These are phyloP conservation scores for Ophiothrix spiculata DNA, from an alignment of 35 echinoderm and acorn worm genomes.

Conservation along the genomic window DNA sequence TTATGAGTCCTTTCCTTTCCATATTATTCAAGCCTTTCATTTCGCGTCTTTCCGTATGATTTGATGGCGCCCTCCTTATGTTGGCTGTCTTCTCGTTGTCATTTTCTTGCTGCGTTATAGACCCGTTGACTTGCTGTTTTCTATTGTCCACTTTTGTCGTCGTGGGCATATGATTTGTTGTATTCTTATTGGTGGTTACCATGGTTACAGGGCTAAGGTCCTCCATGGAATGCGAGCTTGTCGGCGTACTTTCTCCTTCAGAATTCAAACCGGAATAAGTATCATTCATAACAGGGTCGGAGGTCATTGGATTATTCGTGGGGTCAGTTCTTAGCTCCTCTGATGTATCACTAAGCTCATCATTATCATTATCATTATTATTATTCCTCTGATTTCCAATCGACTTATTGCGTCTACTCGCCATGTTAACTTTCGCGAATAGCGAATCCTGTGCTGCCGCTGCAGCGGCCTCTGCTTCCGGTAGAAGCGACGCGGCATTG, in stretches of 20 bases:
- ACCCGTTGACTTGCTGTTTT: conserved; percentile 4
- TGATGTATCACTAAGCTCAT: not conserved
- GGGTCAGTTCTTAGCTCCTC: conserved; percentile 1
- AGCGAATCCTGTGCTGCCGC: not conserved
- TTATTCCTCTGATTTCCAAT: not conserved
- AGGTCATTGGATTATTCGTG: not conserved
- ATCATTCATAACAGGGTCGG: not conserved
- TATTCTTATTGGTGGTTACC: not conserved
- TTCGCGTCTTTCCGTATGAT: not conserved
- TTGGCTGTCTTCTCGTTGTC: not conserved
- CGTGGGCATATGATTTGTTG: not conserved
- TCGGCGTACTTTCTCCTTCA: not conserved
- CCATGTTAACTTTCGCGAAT: not conserved
- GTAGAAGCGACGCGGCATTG: conserved; percentile 9
- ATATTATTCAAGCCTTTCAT: not conserved
- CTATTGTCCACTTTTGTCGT: not conserved
- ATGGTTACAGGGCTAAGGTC: not conserved
- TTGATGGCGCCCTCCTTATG: not conserved
- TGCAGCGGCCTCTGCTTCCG: conserved; percentile 26
- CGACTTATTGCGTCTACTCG: not conserved
- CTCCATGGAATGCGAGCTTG: not conserved
- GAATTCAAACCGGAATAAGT: not conserved
- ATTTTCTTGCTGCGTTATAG: not conserved
- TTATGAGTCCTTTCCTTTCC: not conserved
- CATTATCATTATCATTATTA: not conserved